phyloP scores from a whole-genome alignment of 2,888 invertebrate species.

The Pristionchus exspectatus region DNA sequence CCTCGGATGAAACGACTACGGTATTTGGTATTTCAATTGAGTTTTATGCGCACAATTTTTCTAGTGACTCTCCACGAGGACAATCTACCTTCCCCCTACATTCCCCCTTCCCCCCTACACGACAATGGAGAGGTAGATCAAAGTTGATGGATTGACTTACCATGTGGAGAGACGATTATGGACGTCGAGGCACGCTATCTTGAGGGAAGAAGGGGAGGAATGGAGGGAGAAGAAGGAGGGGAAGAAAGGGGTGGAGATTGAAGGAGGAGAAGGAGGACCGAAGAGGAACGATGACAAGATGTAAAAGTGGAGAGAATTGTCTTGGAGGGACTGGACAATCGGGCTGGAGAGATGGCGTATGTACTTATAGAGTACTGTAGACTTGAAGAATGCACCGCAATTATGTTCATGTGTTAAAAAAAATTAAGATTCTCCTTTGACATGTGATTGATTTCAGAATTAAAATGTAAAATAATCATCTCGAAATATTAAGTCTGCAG shows the following conservation, averaged over 20 bases:
- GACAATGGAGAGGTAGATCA: conserved; percentile 32
- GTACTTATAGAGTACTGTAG: not conserved
- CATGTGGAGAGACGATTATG: conserved; percentile 47
- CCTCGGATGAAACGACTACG: not conserved
- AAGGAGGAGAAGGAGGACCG: not conserved
- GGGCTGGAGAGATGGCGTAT: not conserved
- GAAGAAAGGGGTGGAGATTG: not conserved
- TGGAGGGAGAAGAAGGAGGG: not conserved
- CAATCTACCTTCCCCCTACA: not conserved
- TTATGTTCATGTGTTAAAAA: too few relatives aligned
- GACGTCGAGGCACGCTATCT: not conserved
- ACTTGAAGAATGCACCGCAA: not conserved
- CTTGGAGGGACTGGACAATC: not conserved
- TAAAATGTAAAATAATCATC: not conserved
- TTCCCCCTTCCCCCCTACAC: not conserved
- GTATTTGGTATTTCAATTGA: not conserved
- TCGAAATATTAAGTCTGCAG: not conserved
- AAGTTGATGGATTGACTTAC: conserved; percentile 41
- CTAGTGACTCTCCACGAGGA: not conserved
- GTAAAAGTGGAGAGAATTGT: not conserved
- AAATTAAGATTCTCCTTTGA: too few relatives aligned
- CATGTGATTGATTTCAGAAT: not conserved
- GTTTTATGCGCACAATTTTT: not conserved
- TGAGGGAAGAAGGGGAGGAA: conserved; percentile 15
- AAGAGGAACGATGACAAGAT: not conserved